Evolutionary conservation across 2,113 vertebrate species (phyloP), one percentile per base, ranked within the genome.

Genomic region (Kryptolebias marmoratus): DNA sequence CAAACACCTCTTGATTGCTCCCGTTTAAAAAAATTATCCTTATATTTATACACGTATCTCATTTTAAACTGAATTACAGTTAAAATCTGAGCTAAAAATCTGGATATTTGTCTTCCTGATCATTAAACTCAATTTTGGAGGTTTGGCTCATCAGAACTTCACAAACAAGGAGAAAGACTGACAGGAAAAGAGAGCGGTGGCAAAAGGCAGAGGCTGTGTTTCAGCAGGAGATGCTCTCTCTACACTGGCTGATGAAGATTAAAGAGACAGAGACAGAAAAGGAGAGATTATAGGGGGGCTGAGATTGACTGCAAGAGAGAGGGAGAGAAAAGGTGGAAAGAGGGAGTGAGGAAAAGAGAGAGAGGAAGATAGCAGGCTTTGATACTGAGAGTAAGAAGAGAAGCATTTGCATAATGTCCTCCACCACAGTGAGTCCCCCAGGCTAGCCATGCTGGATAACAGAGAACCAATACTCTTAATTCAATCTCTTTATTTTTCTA

Each of bases 401-500:
- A 90, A 93, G 80, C 89, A 98, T 98, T 98, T 97, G 95, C 97
- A 98, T 99, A 99, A 98, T 97, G 96, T 98, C 96, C 97, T 97
- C 95, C 95, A 95, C 96, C 96, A 95, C 93, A 96, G 94, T 94
- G 93, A 93, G 91, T 97, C 96, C 97, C 97, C 93, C 93, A 96
- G 97, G 97, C 96, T 95, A 90, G 82, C 89, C 87, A 95, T 95
- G 95, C 96, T 95, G 96, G 96, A 98, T 97, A 97, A 98, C 95
- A 95, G 94, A 95, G 95, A 95, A 95, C 96, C 96, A 98, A 96
- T 98, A 98, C 97, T 97, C 94, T 98, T 98, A 98, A 99, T 99
- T 97, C 97, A 98, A 98, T 98, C 97, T 98, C 95, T 95, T 96
- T 97, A 95, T 97, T 96, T 96, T 97, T 95, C 95, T 96, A 97